These are phyloP conservation scores for Chrysodeixis includens DNA, from an alignment of 2,888 invertebrate genomes.

Conservation along the genomic window DNA sequence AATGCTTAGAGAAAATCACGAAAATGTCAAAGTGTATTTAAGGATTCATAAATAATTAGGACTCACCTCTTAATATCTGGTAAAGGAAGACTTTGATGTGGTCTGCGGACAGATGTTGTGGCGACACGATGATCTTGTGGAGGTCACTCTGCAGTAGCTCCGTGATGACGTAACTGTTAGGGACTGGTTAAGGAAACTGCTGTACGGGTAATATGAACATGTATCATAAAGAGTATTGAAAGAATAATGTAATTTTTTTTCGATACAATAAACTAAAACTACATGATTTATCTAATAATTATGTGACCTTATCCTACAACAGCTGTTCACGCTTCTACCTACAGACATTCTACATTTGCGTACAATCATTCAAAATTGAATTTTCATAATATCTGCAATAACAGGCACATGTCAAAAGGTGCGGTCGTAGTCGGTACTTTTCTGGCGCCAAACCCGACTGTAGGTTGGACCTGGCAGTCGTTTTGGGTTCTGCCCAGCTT, in stretches of 20 bases:
- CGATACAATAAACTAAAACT: too few species aligned
- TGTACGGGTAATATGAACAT: neutral
- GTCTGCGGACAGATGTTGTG: constrained; percentile 99
- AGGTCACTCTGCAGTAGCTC: constrained; percentile 99
- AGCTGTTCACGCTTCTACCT: too few species aligned
- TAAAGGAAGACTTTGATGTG: constrained; percentile 99
- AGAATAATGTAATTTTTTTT: too few species aligned
- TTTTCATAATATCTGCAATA: constrained; percentile 17
- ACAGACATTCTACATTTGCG: neutral
- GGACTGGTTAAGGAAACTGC: constrained; percentile 74
- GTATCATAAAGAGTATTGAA: neutral
- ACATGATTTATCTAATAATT: too few species aligned
- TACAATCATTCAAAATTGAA: too few species aligned
- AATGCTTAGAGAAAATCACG: too few species aligned
- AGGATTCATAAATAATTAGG: neutral
- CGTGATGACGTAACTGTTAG: constrained; percentile 98
- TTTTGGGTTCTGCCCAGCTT: constrained; percentile 19
- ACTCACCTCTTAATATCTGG: constrained; percentile 99
- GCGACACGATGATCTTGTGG: constrained; percentile 99
- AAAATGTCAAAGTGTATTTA: too few species aligned
- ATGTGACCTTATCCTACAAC: too few species aligned
- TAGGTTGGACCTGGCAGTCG: constrained; percentile 17
- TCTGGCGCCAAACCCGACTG: constrained; percentile 18
- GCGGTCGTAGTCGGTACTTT: constrained; percentile 41
- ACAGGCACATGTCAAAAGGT: constrained; percentile 18